Percentiles rank a stretch among this genome's conserved stretches.
Evolutionary conservation across 2,113 vertebrate species (phyloP).

Genomic region (Corydoras maculifer): DNA sequence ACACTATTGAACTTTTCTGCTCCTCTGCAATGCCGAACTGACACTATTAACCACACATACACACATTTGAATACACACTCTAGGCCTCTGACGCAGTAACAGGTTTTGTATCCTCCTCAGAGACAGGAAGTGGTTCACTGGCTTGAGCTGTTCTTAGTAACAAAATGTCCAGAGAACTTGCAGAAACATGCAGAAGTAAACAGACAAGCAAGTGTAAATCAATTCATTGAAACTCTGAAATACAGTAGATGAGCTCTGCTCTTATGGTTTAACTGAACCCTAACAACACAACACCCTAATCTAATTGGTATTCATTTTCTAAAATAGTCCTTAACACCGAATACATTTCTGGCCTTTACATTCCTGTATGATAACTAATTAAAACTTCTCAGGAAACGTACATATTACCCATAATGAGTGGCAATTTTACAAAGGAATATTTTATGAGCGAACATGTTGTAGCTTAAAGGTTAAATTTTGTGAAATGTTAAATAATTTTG

Average conservation of each 20-base stretch:
- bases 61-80: neutral
- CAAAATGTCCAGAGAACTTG: slow-evolving; percentile 9
- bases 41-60: neutral
- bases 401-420: neutral
- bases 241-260: neutral
- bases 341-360: neutral
- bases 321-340: neutral
- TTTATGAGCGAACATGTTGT: too few relatives aligned
- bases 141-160: slow-evolving; percentile 27
- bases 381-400: neutral
- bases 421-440: too few relatives aligned
- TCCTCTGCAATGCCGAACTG: neutral
- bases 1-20: neutral
- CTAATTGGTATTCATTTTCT: too few relatives aligned
- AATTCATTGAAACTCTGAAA: neutral
- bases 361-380: too few relatives aligned
- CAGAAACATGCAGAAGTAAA: neutral
- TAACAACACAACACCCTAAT: too few relatives aligned
- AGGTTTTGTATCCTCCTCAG: slow-evolving; percentile 27
- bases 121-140: slow-evolving; percentile 38
- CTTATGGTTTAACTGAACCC: neutral
- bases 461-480: too few relatives aligned
- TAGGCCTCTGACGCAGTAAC: neutral
- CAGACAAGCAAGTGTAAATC: neutral
- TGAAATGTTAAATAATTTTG: too few relatives aligned